phyloP scores from a whole-genome alignment of 2,113 vertebrate species.

The Mola mola region DNA sequence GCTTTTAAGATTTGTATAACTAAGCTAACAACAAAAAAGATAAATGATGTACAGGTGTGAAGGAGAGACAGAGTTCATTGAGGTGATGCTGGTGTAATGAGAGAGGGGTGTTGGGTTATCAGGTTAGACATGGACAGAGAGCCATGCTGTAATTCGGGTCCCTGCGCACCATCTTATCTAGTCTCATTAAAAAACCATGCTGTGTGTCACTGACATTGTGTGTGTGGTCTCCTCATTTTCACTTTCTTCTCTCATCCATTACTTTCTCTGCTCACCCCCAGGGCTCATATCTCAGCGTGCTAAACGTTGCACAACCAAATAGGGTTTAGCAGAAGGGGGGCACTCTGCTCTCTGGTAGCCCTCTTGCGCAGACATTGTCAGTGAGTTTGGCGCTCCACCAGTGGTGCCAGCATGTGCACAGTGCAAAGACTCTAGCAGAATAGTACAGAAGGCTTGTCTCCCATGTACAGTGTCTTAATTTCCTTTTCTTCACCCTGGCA shows the following conservation, averaged over 20 bases:
- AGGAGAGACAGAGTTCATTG: neutral
- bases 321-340: neutral
- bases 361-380: constrained; percentile 1
- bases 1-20: too few relatives aligned
- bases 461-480: too few relatives aligned
- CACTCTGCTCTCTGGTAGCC: neutral
- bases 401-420: neutral
- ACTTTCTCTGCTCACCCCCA: neutral
- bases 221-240: neutral
- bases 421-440: neutral
- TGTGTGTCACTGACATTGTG: constrained; percentile 5
- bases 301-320: too few relatives aligned
- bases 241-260: neutral
- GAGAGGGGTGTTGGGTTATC: neutral
- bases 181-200: constrained; percentile 37
- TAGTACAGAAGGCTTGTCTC: too few relatives aligned
- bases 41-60: neutral
- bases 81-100: constrained; percentile 26
- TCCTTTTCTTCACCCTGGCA: too few relatives aligned
- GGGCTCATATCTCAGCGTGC: neutral
- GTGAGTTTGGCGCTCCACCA: neutral
- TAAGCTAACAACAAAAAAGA: too few relatives aligned
- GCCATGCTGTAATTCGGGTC: constrained; percentile 26
- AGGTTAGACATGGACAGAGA: constrained; percentile 34
- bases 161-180: constrained; percentile 24